A percentile compares a stretch with the other conserved stretches of the same genome.
phyloP scores from a whole-genome alignment of 2,888 invertebrate species.

The Aelia acuminata region DNA sequence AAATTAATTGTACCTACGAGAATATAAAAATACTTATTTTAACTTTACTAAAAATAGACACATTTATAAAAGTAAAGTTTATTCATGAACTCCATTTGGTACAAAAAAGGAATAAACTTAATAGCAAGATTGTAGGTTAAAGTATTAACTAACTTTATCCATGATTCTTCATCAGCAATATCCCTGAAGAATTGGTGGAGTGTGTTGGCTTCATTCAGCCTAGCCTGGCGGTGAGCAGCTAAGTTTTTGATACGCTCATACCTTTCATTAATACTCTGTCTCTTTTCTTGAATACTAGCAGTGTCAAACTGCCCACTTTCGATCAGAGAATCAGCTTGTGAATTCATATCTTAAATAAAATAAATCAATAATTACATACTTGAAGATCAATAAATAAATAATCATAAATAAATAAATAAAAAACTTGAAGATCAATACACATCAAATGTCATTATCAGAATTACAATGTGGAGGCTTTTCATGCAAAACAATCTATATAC shows the following conservation, averaged over 20 bases:
- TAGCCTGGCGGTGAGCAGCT: conserved; percentile 91
- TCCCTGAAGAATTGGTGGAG: conserved; percentile 99
- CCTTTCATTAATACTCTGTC: conserved; percentile 95
- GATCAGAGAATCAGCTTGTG: conserved; percentile 94
- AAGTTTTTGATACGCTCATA: conserved; percentile 94
- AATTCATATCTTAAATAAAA: conserved; percentile 83
- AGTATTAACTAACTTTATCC: conserved; percentile 85
- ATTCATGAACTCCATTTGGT: conserved; percentile 41
- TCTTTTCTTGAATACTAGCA: conserved; percentile 94
- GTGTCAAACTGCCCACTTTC: conserved; percentile 98
- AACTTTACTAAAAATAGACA: no score
- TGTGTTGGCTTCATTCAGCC: conserved; percentile 96
- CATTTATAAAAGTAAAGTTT: neutral
- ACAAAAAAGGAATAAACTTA: conserved; percentile 60
- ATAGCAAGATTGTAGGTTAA: neutral
- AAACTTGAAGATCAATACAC: no score
- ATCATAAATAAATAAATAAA: no score
- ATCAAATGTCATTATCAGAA: no score
- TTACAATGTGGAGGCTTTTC: no score
- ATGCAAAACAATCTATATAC: neutral
- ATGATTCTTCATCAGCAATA: conserved; percentile 99
- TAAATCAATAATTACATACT: neutral
- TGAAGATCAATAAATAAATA: neutral
- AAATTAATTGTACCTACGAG: neutral
- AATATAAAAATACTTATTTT: neutral